These are phyloP conservation scores for Caenorhabditis macrosperma DNA, from an alignment of 2,888 invertebrate species.

Conservation along the genomic window DNA sequence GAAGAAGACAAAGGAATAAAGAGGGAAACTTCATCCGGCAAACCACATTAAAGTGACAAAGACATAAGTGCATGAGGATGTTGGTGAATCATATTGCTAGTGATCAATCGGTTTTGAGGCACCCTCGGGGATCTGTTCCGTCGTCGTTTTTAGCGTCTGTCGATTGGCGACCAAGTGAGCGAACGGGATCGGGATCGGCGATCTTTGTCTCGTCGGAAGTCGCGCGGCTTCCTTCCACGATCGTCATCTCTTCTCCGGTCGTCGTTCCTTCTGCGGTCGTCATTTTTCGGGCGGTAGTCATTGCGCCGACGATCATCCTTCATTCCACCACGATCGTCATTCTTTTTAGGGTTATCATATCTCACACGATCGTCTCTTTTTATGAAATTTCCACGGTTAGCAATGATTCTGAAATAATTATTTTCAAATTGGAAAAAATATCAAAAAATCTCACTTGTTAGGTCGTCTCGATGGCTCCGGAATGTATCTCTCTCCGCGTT, in stretches of 20 bases:
- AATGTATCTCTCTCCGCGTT: conserved; percentile 39
- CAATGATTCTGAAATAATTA: too few relatives aligned
- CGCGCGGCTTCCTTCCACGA: not conserved
- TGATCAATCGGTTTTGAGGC: not conserved
- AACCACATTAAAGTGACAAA: not conserved
- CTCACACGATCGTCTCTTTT: too few relatives aligned
- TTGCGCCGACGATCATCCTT: not conserved
- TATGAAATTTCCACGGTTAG: not conserved
- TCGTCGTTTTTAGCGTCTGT: not conserved
- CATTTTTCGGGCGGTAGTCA: not conserved
- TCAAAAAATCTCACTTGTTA: not conserved
- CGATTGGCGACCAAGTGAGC: conserved; percentile 26
- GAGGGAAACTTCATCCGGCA: not conserved
- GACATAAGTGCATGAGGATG: too few relatives aligned
- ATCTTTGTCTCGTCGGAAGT: not conserved
- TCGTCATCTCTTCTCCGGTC: not conserved
- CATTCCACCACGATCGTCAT: not conserved
- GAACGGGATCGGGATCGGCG: conserved; percentile 15
- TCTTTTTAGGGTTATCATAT: too few relatives aligned
- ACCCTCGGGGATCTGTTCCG: not conserved
- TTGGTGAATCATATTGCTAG: not conserved
- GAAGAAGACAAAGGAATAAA: too few relatives aligned
- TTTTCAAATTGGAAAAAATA: too few relatives aligned
- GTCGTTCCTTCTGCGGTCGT: too few relatives aligned
- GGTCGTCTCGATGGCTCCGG: conserved; percentile 37